Conservation (phyloP, 2,888 invertebrate genomes). For the Lycaena phlaeas region DNA sequence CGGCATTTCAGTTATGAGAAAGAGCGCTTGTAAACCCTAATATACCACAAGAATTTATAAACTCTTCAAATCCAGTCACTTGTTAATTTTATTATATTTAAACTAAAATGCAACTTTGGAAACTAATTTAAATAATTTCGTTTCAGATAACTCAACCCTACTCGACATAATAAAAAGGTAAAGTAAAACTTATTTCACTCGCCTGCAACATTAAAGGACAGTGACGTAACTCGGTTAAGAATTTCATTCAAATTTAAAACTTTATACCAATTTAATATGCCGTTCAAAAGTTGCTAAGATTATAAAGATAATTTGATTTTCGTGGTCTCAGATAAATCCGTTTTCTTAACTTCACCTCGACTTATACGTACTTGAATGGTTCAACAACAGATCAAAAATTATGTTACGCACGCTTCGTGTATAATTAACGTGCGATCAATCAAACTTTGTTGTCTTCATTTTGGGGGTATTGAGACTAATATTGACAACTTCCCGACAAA, state of each 20-base stretch:
- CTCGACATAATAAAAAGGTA: constrained; percentile 10
- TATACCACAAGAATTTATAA: too few species aligned
- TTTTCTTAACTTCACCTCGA: constrained; percentile 52
- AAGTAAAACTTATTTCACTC: constrained; percentile 7
- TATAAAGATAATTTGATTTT: constrained; percentile 54
- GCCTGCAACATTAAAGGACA: constrained; percentile 10
- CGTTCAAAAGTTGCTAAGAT: constrained; percentile 57
- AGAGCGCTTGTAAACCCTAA: too few species aligned
- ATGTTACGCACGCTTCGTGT: constrained; percentile 41
- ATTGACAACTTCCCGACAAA: not conserved
- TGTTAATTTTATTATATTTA: too few species aligned
- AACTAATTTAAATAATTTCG: constrained; percentile 8
- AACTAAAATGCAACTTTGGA: not conserved
- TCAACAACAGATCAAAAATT: constrained; percentile 41
- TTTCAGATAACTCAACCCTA: constrained; percentile 9
- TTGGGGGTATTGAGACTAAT: constrained; percentile 16
- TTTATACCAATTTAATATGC: constrained; percentile 40
- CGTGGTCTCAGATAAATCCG: constrained; percentile 54
- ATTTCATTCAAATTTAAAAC: constrained; percentile 31
- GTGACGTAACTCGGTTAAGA: constrained; percentile 24
- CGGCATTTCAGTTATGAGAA: too few species aligned
- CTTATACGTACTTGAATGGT: constrained; percentile 47
- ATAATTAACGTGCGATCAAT: constrained; percentile 25
- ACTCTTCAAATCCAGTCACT: too few species aligned
- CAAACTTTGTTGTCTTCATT: constrained; percentile 21